Conservation (phyloP, 2,888 invertebrate genomes). For the Candidula unifasciata region DNA sequence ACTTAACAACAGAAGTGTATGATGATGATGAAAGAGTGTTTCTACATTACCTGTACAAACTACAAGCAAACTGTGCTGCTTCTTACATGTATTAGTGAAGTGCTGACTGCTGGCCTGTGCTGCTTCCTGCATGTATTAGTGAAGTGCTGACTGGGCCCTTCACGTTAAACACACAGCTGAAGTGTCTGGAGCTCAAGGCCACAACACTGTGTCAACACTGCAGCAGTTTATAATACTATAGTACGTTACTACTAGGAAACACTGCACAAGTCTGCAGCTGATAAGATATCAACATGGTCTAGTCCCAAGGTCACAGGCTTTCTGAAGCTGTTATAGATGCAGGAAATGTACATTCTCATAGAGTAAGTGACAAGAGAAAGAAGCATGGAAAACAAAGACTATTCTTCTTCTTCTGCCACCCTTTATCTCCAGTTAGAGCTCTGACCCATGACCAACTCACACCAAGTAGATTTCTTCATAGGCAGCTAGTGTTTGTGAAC, state of each 20-base stretch:
- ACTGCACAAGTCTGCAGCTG: neutral
- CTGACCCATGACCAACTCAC: no score
- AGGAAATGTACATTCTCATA: no score
- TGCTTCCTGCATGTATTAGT: neutral
- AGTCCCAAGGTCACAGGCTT: neutral
- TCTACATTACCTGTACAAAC: no score
- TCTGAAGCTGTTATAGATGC: neutral
- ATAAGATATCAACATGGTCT: neutral
- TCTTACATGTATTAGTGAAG: neutral
- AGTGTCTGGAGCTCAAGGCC: neutral
- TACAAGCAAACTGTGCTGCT: no score
- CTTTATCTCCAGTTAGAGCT: no score
- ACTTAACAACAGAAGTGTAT: no score
- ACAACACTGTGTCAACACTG: neutral
- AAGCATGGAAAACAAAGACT: neutral
- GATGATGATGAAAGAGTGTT: no score
- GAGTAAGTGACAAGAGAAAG: neutral
- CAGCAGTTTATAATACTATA: neutral
- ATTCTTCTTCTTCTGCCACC: no score
- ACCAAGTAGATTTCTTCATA: no score
- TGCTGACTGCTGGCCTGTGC: neutral
- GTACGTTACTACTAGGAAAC: neutral
- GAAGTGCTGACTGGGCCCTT: neutral
- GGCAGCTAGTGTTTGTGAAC: no score
- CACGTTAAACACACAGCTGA: neutral